phyloP scores from a whole-genome alignment of 2,113 vertebrate species.

The Stigmatopora argus region DNA sequence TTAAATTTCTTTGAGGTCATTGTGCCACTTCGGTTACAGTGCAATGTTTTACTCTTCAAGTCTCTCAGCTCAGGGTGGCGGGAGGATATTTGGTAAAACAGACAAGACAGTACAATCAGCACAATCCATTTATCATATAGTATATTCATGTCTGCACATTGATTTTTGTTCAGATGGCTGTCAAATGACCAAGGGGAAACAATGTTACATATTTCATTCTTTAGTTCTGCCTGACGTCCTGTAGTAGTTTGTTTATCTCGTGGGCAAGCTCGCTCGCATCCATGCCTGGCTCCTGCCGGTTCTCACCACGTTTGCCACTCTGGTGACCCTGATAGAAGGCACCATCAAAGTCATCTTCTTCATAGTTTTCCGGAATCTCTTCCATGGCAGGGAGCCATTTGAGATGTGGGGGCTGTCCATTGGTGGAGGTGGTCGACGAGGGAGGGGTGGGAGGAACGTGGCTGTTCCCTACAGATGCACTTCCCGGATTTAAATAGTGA shows the following conservation, averaged over 20 bases:
- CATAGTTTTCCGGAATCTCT: conserved; percentile 95
- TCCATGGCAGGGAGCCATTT: conserved; percentile 99
- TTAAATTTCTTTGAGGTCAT: conserved; percentile 30
- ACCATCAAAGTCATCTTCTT: conserved; percentile 93
- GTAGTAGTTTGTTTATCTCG: conserved; percentile 95
- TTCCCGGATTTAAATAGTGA: conserved; percentile 86
- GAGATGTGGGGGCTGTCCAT: conserved; percentile 77
- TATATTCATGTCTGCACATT: conserved; percentile 43
- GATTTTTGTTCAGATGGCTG: conserved; percentile 19
- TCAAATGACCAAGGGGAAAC: conserved; percentile 28
- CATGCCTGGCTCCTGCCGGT: conserved; percentile 83
- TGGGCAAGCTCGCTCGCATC: conserved; percentile 91
- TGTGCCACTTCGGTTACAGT: conserved; percentile 32
- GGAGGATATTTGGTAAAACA: conserved; percentile 43
- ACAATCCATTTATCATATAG: conserved; percentile 27
- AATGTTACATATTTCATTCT: not conserved
- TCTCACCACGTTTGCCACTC: conserved; percentile 69
- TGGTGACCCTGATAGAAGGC: conserved; percentile 81
- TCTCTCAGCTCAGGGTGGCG: conserved; percentile 22
- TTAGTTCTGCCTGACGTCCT: conserved; percentile 90
- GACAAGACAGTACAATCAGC: conserved; percentile 48
- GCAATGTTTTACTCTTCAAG: conserved; percentile 26
- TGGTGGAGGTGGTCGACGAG: conserved; percentile 40
- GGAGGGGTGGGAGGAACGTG: conserved; percentile 33
- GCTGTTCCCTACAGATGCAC: conserved; percentile 56